Evolutionary conservation across 1,140 invertebrate genomes (phyloP), one percentile per base, ranked within the genome.

Genomic region (Triops cancriformis): DNA sequence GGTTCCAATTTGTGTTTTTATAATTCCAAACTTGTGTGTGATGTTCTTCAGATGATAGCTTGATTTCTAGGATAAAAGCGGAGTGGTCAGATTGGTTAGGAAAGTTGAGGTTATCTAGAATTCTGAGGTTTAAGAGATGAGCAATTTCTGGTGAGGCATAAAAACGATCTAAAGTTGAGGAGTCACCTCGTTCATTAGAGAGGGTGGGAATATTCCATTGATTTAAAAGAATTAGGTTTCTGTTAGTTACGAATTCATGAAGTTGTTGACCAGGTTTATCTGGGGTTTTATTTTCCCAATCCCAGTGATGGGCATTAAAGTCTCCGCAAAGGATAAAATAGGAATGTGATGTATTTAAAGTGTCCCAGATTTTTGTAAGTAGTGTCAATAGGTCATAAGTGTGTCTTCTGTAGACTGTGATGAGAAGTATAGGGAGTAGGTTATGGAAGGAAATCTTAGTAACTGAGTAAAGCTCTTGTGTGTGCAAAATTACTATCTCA

Each of bases 231-330:
- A 31, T 75, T n/a, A 75, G 74, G 26, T 75, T 31, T 75, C 28
- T 75, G 28, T 18, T 26, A 23, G 74, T 75, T n/a, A 75, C 31
- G n/a, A 75, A 75, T 23, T 75, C 74, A 75, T 75, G 42, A 23
- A 75, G 28, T 42, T 26, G 26, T n/a, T 4, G 28, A 11, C 74
- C 74, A 11, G 6, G 28, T 23, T 3, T 31, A 31, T 75, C 74
- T 12, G 28, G n/a, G 74, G n/a, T 37, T 31, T 31, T 26, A 11
- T 75, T 42, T 75, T 75, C 74, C 74, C 74, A 75, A 26, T 26
- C 28, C 74, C 74, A 75, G 74, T 75, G 74, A 31, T 75, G 74
- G 74, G 74, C 74, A 37, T 75, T 75, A 42, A 75, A n/a, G n/a
- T n/a, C n/a, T n/a, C n/a, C n/a, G n/a, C n/a, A n/a, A n/a, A n/a